Percentiles rank a stretch among this genome's conserved stretches.
Conservation (phyloP, 1,140 invertebrate genomes). For the Gyrodactylus bullatarudis region DNA sequence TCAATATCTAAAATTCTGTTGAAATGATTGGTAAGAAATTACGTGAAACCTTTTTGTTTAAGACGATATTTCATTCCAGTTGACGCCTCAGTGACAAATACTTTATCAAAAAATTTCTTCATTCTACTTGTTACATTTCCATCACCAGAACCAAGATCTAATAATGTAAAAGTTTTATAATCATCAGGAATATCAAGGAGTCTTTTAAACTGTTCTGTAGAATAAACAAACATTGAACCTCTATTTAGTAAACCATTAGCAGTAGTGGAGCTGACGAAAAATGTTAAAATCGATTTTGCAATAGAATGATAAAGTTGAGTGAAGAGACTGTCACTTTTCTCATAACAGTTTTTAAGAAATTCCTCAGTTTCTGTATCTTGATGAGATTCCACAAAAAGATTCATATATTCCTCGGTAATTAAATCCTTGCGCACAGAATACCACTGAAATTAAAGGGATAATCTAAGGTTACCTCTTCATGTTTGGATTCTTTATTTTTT, state of each 20-base stretch:
- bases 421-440: not conserved
- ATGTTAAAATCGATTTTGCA: slow-evolving; percentile 30
- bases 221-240: slow-evolving; percentile 70
- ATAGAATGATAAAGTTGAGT: slow-evolving; percentile 38
- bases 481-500: not conserved
- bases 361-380: slow-evolving; percentile 33
- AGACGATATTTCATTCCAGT: slow-evolving; percentile 39
- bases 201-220: slow-evolving; percentile 32
- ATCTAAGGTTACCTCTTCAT: not conserved
- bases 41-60: slow-evolving; percentile 36
- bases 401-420: not conserved
- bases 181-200: slow-evolving; percentile 24
- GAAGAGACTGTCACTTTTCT: slow-evolving; percentile 37
- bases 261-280: slow-evolving; percentile 43
- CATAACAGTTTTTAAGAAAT: slow-evolving; percentile 33
- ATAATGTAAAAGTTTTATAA: slow-evolving; percentile 20
- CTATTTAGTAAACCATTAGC: slow-evolving; percentile 46
- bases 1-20: not conserved
- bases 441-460: not conserved
- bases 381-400: slow-evolving; percentile 27
- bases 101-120: slow-evolving; percentile 26
- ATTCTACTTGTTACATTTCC: slow-evolving; percentile 45
- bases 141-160: slow-evolving; percentile 64
- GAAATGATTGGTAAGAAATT: slow-evolving; percentile 13
- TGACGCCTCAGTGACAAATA: slow-evolving; percentile 54